Conservation (phyloP, 2,888 invertebrate species). For the Opisthograptis luteolata region DNA sequence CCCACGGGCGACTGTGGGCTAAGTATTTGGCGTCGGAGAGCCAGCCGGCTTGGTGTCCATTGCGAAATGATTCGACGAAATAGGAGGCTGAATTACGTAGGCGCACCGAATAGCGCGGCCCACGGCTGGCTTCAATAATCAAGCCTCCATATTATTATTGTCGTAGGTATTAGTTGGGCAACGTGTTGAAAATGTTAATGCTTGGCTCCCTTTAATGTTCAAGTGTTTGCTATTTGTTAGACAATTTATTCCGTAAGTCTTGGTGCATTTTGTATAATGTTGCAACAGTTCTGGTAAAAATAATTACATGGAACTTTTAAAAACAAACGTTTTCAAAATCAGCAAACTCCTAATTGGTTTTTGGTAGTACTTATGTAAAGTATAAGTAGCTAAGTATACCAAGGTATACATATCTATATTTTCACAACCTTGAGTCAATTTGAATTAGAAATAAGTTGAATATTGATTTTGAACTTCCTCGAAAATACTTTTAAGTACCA, state of each 20-base stretch:
- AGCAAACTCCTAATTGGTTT: no score
- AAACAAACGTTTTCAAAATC: no score
- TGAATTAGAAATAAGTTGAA: no score
- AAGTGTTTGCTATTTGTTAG: not conserved
- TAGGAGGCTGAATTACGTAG: constrained; percentile 61
- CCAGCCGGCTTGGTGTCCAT: constrained; percentile 55
- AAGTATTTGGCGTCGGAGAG: constrained; percentile 67
- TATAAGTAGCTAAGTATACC: no score
- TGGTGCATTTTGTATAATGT: not conserved
- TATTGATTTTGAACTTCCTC: no score
- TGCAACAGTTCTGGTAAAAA: no score
- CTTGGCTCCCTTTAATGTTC: constrained; percentile 3
- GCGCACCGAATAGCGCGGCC: constrained; percentile 57
- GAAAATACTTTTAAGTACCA: no score
- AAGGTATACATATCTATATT: no score
- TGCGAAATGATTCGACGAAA: constrained; percentile 66
- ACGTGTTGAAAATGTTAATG: constrained; percentile 18
- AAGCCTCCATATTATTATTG: constrained; percentile 50
- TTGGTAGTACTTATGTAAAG: no score
- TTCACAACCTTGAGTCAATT: no score
- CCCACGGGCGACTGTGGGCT: constrained; percentile 75
- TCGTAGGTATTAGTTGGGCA: constrained; percentile 35
- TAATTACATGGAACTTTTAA: no score
- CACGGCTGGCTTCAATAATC: constrained; percentile 54
- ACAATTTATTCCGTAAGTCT: not conserved